phyloP scores from a whole-genome alignment of 2,113 vertebrate species.

The Tragelaphus scriptus region DNA sequence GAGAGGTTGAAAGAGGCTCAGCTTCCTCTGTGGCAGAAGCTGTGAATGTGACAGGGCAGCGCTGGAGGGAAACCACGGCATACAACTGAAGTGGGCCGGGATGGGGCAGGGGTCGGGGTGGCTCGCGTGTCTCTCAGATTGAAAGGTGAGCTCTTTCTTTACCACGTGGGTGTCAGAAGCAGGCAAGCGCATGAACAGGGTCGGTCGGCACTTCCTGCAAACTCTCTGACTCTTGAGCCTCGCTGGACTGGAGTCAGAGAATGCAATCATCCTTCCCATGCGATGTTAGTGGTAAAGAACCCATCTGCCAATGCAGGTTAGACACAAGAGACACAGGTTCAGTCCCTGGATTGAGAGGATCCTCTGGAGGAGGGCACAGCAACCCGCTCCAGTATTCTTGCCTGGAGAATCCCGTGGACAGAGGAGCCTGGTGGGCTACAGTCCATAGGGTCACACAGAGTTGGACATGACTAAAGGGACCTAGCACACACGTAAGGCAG shows the following conservation, averaged over 20 bases:
- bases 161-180: not conserved
- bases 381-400: not conserved
- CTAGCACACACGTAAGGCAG: not conserved
- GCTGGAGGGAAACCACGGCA: not conserved
- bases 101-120: not conserved
- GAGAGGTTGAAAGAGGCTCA: not conserved
- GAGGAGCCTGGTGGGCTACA: not conserved
- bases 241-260: not conserved
- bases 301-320: not conserved
- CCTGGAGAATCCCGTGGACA: not conserved
- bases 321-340: not conserved
- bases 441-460: not conserved
- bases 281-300: not conserved
- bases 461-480: not conserved
- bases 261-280: not conserved
- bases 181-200: not conserved
- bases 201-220: not conserved
- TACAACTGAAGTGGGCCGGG: accelerated
- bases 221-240: not conserved
- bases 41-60: not conserved
- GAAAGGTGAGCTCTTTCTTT: not conserved
- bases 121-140: not conserved
- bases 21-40: not conserved
- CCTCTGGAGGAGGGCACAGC: not conserved
- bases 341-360: not conserved